Evolutionary conservation across 2,888 invertebrate genomes (phyloP), one percentile per base, ranked within the genome.

Genomic region (Xestia sexstrigata): DNA sequence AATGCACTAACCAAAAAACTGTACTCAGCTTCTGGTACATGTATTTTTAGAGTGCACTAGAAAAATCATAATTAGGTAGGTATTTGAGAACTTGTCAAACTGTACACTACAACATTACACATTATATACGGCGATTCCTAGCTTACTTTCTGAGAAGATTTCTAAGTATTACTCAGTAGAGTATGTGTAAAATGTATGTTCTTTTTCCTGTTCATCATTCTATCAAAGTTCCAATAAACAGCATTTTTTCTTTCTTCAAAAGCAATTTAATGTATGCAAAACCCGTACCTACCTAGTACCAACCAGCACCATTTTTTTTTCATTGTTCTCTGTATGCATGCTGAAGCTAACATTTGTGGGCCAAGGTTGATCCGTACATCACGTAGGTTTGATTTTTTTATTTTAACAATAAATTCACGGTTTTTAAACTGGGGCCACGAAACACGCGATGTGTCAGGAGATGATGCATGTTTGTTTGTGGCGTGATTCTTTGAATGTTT

Each of bases 311-410:
- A 74, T 52, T 78, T 86, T 86, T 82, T 82, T 73, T 70, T 74
- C 77, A 77, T 81, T 80, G 85, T 86, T 86, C 84, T 88, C 69
- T 26, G 69, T 75, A 84, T 81, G 83, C 75, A 82, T 71, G 49
- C 75, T 79, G 70, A 83, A 85, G 81, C 68, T 70, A 91, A 88
- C 65, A 92, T 93, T 93, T 91, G 87, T 90, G 82, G 93, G 93
- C 92, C 94, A 93, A 93, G 93, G 94, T 87, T 90, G 83, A 74
- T 82, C 82, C 84, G 88, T 80, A 87, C 90, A 90, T 92, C 90
- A 91, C 91, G 92, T 92, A 90, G 86, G 78, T 45, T 79, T n/a
- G n/a, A n/a, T 86, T 87, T 85, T 85, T 70, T 76, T 60, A 78
- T 81, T 84, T 84, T 79, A 85, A 86, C 86, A 81, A 85, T 86